Evolutionary conservation across 1,140 invertebrate genomes (phyloP).

Genomic region (Diorhabda carinulata): DNA sequence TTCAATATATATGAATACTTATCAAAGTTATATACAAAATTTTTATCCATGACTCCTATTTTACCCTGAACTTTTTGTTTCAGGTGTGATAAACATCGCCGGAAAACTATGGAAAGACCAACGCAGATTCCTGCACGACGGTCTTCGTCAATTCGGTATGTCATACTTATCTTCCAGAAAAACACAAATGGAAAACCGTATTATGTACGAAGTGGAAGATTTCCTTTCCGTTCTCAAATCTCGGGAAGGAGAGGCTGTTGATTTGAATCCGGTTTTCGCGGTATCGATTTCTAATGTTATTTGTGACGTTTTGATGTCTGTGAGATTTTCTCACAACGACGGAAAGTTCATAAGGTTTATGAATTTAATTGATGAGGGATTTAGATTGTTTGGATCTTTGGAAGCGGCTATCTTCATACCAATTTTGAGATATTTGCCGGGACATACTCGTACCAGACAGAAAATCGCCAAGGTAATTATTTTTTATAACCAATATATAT

Average conservation of each 20-base stretch:
- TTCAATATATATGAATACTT: too few species aligned
- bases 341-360: conserved; percentile 73
- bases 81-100: conserved; percentile 88
- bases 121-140: conserved; percentile 83
- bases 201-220: conserved; percentile 77
- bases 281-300: conserved; percentile 87
- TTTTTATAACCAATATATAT: too few species aligned
- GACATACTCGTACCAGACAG: conserved; percentile 63
- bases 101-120: conserved; percentile 91
- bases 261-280: conserved; percentile 69
- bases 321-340: conserved; percentile 75
- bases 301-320: conserved; percentile 84
- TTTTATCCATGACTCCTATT: too few species aligned
- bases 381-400: conserved; percentile 72
- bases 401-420: conserved; percentile 66
- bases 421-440: conserved; percentile 67
- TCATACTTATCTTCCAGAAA: conserved; percentile 74
- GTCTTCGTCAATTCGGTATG: conserved; percentile 86
- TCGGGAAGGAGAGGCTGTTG: conserved; percentile 59
- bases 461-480: conserved; percentile 63
- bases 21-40: too few species aligned
- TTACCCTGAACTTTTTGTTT: conserved; percentile 25
- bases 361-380: conserved; percentile 82
- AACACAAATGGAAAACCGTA: conserved; percentile 77
- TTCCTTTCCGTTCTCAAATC: conserved; percentile 62